Percentiles rank a stretch among this genome's conserved stretches.
These are phyloP conservation scores for Ceratitis capitata DNA, from an alignment of 1,140 invertebrate species.

Conservation along the genomic window DNA sequence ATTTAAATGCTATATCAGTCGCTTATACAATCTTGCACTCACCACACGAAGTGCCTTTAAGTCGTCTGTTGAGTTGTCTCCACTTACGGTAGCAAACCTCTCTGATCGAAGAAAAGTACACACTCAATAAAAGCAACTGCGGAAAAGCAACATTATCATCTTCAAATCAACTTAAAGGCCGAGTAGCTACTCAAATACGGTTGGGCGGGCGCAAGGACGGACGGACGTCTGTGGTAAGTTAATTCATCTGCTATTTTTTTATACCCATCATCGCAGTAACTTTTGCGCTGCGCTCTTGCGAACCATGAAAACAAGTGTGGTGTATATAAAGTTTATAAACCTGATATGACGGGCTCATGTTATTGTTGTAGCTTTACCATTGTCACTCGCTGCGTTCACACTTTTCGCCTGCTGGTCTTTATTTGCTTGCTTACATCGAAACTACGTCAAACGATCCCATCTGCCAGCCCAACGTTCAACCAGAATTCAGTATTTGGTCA, in stretches of 20 bases:
- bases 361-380: background rate
- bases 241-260: background rate
- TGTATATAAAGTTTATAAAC: background rate
- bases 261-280: no score
- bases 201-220: no score
- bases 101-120: background rate
- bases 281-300: background rate
- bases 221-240: background rate
- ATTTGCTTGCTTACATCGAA: background rate
- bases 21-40: background rate
- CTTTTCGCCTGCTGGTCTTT: background rate
- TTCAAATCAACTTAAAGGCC: background rate
- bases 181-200: background rate
- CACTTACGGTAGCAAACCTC: background rate
- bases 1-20: background rate
- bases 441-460: conserved; percentile 23
- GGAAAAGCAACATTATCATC: background rate
- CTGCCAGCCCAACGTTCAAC: background rate
- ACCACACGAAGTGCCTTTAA: background rate
- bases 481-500: conserved; percentile 15
- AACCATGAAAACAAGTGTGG: background rate
- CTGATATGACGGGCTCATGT: background rate
- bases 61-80: background rate
- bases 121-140: background rate
- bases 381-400: no score